Percentiles rank a stretch among this genome's conserved stretches.
Evolutionary conservation across 2,797 vertebrate species (phyloP).

Genomic region (Melanotaenia maccullochi): DNA sequence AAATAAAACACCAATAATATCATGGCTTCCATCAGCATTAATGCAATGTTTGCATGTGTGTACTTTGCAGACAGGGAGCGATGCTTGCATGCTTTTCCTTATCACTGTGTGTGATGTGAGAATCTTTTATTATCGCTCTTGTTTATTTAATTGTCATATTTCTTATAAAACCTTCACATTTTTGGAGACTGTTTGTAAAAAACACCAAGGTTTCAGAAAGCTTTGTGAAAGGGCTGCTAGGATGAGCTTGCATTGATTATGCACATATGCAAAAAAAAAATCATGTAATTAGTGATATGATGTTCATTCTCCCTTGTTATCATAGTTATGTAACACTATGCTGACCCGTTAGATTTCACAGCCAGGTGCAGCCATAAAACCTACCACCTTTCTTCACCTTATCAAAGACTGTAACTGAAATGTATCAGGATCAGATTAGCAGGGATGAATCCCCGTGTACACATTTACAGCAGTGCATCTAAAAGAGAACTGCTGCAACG

Average conservation of each 20-base stretch:
- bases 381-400: conserved; percentile 20
- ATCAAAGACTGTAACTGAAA: neutral
- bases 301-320: neutral
- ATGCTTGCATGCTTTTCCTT: neutral
- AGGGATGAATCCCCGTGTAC: neutral
- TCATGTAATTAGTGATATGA: neutral
- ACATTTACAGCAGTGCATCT: neutral
- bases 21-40: neutral
- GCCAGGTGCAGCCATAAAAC: conserved; percentile 13
- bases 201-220: neutral
- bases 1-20: neutral
- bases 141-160: neutral
- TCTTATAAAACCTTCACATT: neutral
- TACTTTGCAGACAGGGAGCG: neutral
- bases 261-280: neutral
- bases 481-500: neutral
- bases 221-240: neutral
- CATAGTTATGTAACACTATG: neutral
- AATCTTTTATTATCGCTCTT: neutral
- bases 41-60: neutral
- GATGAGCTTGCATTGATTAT: neutral
- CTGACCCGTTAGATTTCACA: neutral
- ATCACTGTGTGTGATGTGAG: neutral
- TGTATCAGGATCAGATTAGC: neutral
- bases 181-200: neutral